Evolutionary conservation across 2,888 invertebrate species (phyloP).

Genomic region (Chorisops tibialis): DNA sequence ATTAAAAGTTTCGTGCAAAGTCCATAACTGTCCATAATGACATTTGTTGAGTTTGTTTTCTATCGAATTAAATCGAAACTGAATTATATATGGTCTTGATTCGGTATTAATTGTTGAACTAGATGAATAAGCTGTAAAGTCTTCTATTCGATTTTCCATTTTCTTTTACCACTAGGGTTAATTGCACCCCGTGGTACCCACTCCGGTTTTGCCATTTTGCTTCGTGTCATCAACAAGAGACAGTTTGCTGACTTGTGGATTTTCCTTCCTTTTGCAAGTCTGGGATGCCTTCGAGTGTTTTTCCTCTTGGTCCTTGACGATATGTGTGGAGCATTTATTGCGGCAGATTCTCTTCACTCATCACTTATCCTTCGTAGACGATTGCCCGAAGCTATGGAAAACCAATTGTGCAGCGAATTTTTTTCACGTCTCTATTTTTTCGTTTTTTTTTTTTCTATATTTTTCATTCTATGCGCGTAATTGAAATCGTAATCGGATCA

Average conservation of each 20-base stretch:
- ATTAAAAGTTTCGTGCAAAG: too few species aligned
- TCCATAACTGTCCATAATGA: too few species aligned
- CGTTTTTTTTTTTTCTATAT: too few species aligned
- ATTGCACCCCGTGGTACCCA: slow-evolving; percentile 15
- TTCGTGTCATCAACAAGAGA: slow-evolving; percentile 13
- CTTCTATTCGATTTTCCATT: too few species aligned
- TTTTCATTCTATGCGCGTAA: slow-evolving; percentile 21
- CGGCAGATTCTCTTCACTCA: slow-evolving; percentile 11
- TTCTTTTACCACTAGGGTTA: background rate
- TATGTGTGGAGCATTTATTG: slow-evolving; percentile 3
- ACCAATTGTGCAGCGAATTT: slow-evolving; percentile 18
- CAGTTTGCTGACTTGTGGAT: slow-evolving; percentile 24
- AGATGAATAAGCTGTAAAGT: too few species aligned
- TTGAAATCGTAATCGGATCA: slow-evolving; percentile 28
- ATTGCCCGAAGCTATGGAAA: slow-evolving; percentile 18
- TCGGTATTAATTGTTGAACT: too few species aligned
- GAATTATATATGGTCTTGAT: too few species aligned
- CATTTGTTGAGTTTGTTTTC: too few species aligned
- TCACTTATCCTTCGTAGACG: slow-evolving; percentile 18
- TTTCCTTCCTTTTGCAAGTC: background rate
- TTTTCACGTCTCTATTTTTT: too few species aligned
- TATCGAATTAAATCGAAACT: too few species aligned
- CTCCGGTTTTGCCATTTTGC: background rate
- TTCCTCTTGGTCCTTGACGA: background rate
- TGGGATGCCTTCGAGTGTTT: slow-evolving; percentile 2